Evolutionary conservation across 2,888 invertebrate species (phyloP), one percentile per base, ranked within the genome.

Genomic region (Griposia aprilina): DNA sequence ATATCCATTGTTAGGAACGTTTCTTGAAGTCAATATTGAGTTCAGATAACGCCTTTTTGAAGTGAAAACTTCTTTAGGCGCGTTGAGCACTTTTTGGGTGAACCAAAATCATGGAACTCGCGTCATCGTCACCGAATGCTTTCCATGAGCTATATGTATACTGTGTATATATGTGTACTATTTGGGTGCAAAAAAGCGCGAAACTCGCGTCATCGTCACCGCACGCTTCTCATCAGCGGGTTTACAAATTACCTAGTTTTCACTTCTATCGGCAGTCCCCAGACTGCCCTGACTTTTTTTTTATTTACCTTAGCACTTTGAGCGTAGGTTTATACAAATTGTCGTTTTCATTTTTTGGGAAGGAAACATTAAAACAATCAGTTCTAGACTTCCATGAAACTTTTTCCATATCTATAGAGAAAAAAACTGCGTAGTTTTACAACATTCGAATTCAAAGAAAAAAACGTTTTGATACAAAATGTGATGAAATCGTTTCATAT

Each of bases 401-500:
- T 2, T 13, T 45, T 36, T 36, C 20, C 52, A 10, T 60, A 50
- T 2, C 11, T 36, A 62, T 11, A 15, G 0, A 52, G 4, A 55
- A 57, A 63, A 50, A 45, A 52, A 17, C 0, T 48, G 0, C 15
- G 4, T 36, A 10, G 30, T 11, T 52, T 15, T 52, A 30, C 11
- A 55, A 48, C 48, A n/a, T 52, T 66, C 5, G 30, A n/a, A 74
- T 45, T 15, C 26, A 50, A 20, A 65, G 55, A 59, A 36, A 26
- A 72, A 68, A n/a, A 10, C 10, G 20, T 55, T 62, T 55, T 62
- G 41, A 10, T 45, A 55, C 20, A 68, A 70, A 82, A 60, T 41
- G 76, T 41, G 65, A 59, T 55, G 59, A 55, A 71, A 74, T 52
- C 36, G 52, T 63, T 60, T 82, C 30, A 59, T 78, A 66, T 52